A percentile compares a stretch with the other conserved stretches of the same genome.
These are phyloP conservation scores for Pangasianodon hypophthalmus DNA, from an alignment of 2,113 vertebrate genomes.

Conservation along the genomic window DNA sequence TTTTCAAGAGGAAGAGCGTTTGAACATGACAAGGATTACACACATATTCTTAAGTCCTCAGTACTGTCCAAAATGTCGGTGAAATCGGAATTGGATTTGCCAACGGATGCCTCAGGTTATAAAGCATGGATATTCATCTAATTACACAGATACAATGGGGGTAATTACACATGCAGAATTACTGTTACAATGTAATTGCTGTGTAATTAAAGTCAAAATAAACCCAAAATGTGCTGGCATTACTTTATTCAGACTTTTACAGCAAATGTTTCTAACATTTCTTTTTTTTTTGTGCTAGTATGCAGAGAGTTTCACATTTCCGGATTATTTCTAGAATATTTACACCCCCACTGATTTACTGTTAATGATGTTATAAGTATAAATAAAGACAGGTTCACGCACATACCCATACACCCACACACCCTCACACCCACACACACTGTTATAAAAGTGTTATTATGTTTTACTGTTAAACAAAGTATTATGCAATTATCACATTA, in stretches of 20 bases:
- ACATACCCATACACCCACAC: background rate
- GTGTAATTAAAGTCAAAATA: slow-evolving; percentile 77
- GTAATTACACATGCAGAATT: slow-evolving; percentile 78
- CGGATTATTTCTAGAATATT: slow-evolving; percentile 1
- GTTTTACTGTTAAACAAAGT: background rate
- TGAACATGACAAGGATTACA: slow-evolving; percentile 76
- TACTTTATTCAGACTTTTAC: background rate
- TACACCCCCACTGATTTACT: background rate
- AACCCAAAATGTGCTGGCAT: slow-evolving; percentile 51
- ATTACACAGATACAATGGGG: slow-evolving; percentile 76
- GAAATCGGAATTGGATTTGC: slow-evolving; percentile 82
- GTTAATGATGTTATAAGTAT: background rate
- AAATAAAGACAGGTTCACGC: background rate
- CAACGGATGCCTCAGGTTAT: slow-evolving; percentile 79
- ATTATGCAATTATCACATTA: background rate
- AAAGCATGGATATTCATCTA: slow-evolving; percentile 81
- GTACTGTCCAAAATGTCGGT: slow-evolving; percentile 72
- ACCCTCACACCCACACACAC: background rate
- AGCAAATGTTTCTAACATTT: background rate
- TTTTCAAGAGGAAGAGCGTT: slow-evolving; percentile 66
- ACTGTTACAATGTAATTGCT: slow-evolving; percentile 79
- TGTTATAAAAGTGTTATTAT: background rate
- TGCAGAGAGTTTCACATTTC: background rate
- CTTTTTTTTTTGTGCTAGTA: background rate
- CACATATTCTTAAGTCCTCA: slow-evolving; percentile 73